Evolutionary conservation across 2,888 invertebrate genomes (phyloP).

Genomic region (Hartigia nigra): DNA sequence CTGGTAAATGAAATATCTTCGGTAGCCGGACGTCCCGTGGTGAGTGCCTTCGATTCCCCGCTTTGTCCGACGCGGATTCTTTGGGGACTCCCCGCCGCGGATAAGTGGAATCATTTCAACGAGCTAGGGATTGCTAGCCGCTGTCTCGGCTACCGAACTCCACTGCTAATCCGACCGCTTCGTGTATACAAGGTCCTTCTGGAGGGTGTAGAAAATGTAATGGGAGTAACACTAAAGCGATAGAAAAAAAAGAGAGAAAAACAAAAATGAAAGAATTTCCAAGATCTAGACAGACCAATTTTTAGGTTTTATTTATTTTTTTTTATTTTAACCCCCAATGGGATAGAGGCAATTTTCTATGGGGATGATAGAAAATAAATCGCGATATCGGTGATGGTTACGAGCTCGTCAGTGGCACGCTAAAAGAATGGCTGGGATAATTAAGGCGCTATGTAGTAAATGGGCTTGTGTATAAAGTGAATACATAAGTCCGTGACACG

Average conservation of each 20-base stretch:
- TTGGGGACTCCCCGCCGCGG: slow-evolving; percentile 55
- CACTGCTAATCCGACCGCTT: slow-evolving; percentile 4
- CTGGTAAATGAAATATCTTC: slow-evolving; percentile 63
- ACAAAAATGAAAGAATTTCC: background rate
- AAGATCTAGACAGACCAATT: background rate
- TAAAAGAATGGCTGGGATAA: slow-evolving; percentile 56
- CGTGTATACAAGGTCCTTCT: background rate
- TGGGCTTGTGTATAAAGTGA: slow-evolving; percentile 41
- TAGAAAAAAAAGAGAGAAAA: background rate
- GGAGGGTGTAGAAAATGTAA: background rate
- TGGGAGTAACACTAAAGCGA: background rate
- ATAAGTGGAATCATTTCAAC: slow-evolving; percentile 61
- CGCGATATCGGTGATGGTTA: slow-evolving; percentile 31
- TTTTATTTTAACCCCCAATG: background rate
- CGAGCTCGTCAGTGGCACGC: slow-evolving; percentile 32
- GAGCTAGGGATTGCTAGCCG: slow-evolving; percentile 18
- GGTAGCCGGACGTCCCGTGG: slow-evolving; percentile 58
- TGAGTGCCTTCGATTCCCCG: slow-evolving; percentile 39
- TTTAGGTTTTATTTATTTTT: background rate
- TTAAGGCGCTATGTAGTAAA: slow-evolving; percentile 61
- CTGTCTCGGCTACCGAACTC: slow-evolving; percentile 10
- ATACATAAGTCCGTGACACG: slow-evolving; percentile 58
- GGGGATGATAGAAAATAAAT: background rate
- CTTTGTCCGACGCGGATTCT: slow-evolving; percentile 26
- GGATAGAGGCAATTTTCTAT: too few species aligned